phyloP scores from a whole-genome alignment of 2,888 invertebrate genomes.

The Chymomyza procnemis region DNA sequence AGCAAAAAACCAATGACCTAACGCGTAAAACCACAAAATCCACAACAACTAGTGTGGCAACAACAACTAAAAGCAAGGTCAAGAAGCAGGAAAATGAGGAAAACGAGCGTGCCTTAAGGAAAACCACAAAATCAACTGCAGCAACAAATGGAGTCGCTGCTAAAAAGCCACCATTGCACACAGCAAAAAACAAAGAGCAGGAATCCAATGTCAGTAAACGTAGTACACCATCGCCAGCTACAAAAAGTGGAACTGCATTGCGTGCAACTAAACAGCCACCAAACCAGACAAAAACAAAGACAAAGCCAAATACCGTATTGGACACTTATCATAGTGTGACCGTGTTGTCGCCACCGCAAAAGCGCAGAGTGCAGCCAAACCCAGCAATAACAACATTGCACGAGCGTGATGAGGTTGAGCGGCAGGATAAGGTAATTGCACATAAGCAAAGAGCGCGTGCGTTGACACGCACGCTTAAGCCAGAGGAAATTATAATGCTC shows the following conservation, averaged over 20 bases:
- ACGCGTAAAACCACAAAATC: constrained; percentile 43
- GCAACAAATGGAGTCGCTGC: constrained; percentile 2
- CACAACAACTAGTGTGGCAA: constrained; percentile 39
- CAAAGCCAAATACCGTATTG: constrained; percentile 75
- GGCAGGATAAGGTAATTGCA: not conserved
- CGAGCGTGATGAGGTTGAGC: not conserved
- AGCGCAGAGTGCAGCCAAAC: constrained; percentile 56
- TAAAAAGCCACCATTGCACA: constrained; percentile 35
- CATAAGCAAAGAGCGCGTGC: constrained; percentile 38
- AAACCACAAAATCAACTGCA: constrained; percentile 38
- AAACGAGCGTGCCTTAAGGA: constrained; percentile 27
- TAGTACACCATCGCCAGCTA: constrained; percentile 35
- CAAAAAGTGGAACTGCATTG: constrained; percentile 27
- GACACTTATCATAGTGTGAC: constrained; percentile 78
- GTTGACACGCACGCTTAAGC: constrained; percentile 67
- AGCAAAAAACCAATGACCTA: constrained; percentile 40
- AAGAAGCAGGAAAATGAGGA: constrained; percentile 45
- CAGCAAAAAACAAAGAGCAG: constrained; percentile 36
- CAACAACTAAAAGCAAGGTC: constrained; percentile 27
- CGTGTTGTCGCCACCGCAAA: constrained; percentile 75
- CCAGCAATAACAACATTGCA: constrained; percentile 18
- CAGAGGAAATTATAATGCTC: constrained; percentile 71
- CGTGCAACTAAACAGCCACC: constrained; percentile 38
- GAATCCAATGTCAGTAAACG: constrained; percentile 23
- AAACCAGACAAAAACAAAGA: constrained; percentile 25